phyloP scores from a whole-genome alignment of 2,888 invertebrate genomes.

The Hirtodrosophila confusa region DNA sequence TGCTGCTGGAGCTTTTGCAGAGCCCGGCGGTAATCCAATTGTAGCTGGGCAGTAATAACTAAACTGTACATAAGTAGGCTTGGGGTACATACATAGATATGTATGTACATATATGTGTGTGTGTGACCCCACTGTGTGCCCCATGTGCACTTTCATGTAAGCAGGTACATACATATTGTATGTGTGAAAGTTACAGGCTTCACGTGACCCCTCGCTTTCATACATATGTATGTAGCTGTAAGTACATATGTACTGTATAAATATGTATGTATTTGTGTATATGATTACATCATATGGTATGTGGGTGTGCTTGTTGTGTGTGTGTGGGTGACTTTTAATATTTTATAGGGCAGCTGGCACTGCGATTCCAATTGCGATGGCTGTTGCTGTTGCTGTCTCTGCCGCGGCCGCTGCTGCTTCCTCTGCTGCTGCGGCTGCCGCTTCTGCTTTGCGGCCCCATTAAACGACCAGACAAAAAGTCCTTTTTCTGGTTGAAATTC shows the following conservation, averaged over 20 bases:
- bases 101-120: slow-evolving; percentile 8
- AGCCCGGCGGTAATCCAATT: slow-evolving; percentile 61
- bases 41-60: slow-evolving; percentile 57
- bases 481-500: slow-evolving; percentile 18
- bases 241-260: slow-evolving; percentile 3
- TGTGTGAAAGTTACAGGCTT: slow-evolving; percentile 20
- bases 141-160: slow-evolving; percentile 7
- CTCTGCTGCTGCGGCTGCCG: not conserved
- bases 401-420: not conserved
- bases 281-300: slow-evolving; percentile 59
- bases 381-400: not conserved
- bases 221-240: slow-evolving; percentile 8
- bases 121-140: slow-evolving; percentile 1
- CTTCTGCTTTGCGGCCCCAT: slow-evolving; percentile 20
- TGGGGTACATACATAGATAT: slow-evolving; percentile 8
- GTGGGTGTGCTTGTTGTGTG: slow-evolving; percentile 2
- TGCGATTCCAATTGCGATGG: slow-evolving; percentile 47
- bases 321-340: slow-evolving; percentile 61
- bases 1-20: slow-evolving; percentile 22
- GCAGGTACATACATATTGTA: slow-evolving; percentile 15
- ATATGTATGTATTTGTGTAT: slow-evolving; percentile 11
- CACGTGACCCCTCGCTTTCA: slow-evolving; percentile 29
- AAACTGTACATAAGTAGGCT: slow-evolving; percentile 37
- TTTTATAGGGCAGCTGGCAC: slow-evolving; percentile 70
- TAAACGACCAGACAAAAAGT: slow-evolving; percentile 16